Percentiles rank a stretch among this genome's conserved stretches.
Conservation (phyloP, 2,797 vertebrate species). For the Lagocephalus sceleratus region DNA sequence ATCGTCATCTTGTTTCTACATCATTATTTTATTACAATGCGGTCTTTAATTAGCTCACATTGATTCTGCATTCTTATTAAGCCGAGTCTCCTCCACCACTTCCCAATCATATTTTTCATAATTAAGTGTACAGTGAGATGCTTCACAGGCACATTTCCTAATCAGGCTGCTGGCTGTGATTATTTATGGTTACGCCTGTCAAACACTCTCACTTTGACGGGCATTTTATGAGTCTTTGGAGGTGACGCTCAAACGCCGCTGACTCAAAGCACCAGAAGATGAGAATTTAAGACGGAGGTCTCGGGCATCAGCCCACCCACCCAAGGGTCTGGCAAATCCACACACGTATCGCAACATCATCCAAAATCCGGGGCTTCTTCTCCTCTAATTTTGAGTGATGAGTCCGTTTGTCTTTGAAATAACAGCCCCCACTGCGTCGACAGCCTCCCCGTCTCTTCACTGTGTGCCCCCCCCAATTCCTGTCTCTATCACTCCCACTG, state of each 20-base stretch:
- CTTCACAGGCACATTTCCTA: constrained; percentile 50
- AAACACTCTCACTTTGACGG: constrained; percentile 36
- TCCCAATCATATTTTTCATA: constrained; percentile 73
- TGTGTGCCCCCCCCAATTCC: constrained; percentile 24
- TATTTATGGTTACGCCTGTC: constrained; percentile 58
- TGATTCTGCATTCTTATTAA: constrained; percentile 77
- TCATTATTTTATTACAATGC: constrained; percentile 75
- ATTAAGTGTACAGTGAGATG: constrained; percentile 57
- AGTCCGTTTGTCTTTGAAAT: constrained; percentile 75
- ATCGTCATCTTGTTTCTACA: constrained; percentile 78
- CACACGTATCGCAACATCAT: constrained; percentile 43
- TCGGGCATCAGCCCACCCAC: not conserved
- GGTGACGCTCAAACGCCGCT: constrained; percentile 28
- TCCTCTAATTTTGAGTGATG: constrained; percentile 84
- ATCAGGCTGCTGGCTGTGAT: constrained; percentile 49
- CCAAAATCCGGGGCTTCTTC: constrained; percentile 36
- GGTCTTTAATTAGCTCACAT: constrained; percentile 74
- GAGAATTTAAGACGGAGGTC: constrained; percentile 39
- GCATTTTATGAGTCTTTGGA: constrained; percentile 41
- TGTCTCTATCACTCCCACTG: constrained; percentile 43
- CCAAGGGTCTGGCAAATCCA: constrained; percentile 20
- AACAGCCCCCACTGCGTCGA: constrained; percentile 48
- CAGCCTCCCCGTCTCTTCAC: constrained; percentile 29
- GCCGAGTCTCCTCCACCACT: constrained; percentile 39
- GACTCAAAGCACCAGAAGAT: constrained; percentile 36